Percentiles rank a stretch among this genome's conserved stretches.
Evolutionary conservation across 2,797 vertebrate species (phyloP).

Genomic region (Mionectes olivaceus): DNA sequence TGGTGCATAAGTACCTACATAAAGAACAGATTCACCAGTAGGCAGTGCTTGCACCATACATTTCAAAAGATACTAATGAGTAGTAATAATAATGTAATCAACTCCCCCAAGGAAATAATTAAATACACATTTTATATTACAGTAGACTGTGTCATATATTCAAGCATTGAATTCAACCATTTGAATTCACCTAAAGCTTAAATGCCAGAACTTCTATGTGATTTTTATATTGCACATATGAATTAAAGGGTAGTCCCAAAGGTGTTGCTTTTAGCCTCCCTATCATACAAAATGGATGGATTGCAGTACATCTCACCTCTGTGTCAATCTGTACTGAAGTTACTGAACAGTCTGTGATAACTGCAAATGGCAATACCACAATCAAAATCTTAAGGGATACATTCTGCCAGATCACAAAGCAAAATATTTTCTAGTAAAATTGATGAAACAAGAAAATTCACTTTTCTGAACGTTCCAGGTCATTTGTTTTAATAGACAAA

Average conservation of each 20-base stretch:
- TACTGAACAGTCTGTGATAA: background rate
- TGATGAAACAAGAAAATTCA: background rate
- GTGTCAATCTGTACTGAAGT: background rate
- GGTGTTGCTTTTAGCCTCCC: background rate
- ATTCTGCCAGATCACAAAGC: background rate
- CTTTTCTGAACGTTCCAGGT: conserved; percentile 28
- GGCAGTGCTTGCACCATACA: background rate
- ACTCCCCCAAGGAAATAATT: background rate
- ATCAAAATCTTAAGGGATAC: background rate
- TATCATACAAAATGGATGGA: background rate
- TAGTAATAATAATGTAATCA: background rate
- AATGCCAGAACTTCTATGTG: background rate
- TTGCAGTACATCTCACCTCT: background rate
- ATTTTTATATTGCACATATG: background rate
- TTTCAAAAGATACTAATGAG: background rate
- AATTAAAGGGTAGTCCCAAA: background rate
- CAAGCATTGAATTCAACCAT: background rate
- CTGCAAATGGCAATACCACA: background rate
- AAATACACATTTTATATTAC: background rate
- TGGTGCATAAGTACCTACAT: background rate
- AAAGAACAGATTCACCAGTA: background rate
- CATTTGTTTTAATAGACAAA: conserved; percentile 39
- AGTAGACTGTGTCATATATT: background rate
- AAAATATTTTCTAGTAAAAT: conserved; percentile 43
- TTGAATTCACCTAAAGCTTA: background rate